Evolutionary conservation across 2,888 invertebrate genomes (phyloP), one percentile per base, ranked within the genome.

Genomic region (Gerris lacustris): DNA sequence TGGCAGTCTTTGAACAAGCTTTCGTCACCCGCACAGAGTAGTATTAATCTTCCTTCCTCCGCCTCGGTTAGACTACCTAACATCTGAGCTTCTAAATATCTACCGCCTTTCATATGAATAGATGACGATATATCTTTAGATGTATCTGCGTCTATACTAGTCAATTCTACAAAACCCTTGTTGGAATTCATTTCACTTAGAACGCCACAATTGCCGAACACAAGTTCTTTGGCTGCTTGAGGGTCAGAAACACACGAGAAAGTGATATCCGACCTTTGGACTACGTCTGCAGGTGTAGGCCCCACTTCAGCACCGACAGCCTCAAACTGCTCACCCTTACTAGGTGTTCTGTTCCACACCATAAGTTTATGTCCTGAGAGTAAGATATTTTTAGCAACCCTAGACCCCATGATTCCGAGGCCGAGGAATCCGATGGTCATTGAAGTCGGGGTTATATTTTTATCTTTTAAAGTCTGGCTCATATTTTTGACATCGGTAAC

Each of bases 151-250:
- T 96, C 96, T 75, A 96, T 91, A 2, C 94, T 92, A 6, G 96
- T 95, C 95, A 97, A 94, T 83, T 97, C 96, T 11, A 97, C 94
- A 81, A 94, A 97, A 69, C 94, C 94, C 81, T 96, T 97, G 44
- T 85, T 85, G n/a, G 84, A 81, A 18, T 84, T 80, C 74, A 90
- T 89, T 79, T 92, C 91, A 78, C 89, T 87, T 70, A 96, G 83
- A 5, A 96, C 94, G 5, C 96, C 96, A 78, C 94, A 95, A 80
- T 96, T 96, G 55, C 96, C 96, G 83, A 95, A 94, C 45, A 97
- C 94, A 2, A 67, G 43, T 43, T 95, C 93, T 84, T 94, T 95
- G 70, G 94, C 93, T 70, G 94, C 94, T 78, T 90, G 89, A 5
- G 96, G 93, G 82, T 96, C 96, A 0, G 96, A 89, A 15, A 97